Evolutionary conservation across 2,113 vertebrate species (phyloP).

Genomic region (Columba livia): DNA sequence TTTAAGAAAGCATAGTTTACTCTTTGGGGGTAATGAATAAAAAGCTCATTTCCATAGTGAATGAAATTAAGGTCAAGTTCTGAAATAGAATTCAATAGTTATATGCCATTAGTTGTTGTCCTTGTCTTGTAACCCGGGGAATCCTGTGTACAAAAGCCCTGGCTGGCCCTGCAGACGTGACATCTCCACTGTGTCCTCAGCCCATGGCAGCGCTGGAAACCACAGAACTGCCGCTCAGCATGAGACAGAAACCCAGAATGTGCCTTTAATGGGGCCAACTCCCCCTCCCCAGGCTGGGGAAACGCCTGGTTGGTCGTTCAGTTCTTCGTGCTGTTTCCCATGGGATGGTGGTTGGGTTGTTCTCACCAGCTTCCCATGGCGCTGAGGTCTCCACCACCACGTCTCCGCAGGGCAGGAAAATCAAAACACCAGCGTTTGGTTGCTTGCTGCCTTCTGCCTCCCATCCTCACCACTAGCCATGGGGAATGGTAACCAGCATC

Average conservation of each 20-base stretch:
- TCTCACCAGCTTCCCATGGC: background rate
- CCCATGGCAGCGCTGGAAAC: background rate
- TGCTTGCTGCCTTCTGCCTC: background rate
- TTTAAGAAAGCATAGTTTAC: background rate
- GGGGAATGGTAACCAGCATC: background rate
- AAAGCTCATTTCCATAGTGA: background rate
- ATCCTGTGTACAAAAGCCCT: background rate
- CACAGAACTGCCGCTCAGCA: background rate
- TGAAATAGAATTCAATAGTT: background rate
- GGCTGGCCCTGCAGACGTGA: background rate
- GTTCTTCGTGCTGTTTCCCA: accelerated
- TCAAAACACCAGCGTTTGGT: background rate
- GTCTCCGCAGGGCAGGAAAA: background rate
- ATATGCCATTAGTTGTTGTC: background rate
- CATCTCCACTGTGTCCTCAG: background rate
- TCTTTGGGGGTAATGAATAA: background rate
- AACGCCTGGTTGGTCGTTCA: accelerated
- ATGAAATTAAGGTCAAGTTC: background rate
- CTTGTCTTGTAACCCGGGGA: background rate
- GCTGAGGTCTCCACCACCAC: accelerated
- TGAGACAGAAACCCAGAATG: background rate
- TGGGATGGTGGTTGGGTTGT: no score
- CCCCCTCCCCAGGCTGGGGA: background rate
- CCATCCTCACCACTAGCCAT: accelerated
- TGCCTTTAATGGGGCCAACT: background rate